Evolutionary conservation across 2,888 invertebrate species (phyloP), one percentile per base, ranked within the genome.

Genomic region (Psylliodes chrysocephalus): DNA sequence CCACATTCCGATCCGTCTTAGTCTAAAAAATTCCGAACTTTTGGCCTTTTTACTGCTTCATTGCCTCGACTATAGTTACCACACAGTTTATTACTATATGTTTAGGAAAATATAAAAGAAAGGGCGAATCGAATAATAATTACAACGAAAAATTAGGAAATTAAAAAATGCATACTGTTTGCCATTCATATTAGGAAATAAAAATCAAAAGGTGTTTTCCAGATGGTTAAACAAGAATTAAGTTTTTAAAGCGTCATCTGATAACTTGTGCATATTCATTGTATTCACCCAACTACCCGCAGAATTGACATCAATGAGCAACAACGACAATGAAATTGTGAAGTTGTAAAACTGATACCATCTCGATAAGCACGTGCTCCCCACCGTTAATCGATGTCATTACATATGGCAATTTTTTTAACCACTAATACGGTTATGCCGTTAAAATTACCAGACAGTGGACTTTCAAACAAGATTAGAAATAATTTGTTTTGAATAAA

Each of bases 221-320:
- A 42, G 54, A n/a, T 54, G 54, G 54, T 54, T 30, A 10, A 46
- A 69, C 65, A 51, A 33, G 70, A 69, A 69, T 66, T 68, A 61
- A 55, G 60, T 66, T 68, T 73, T 42, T 18, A 10, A 42, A 12
- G 25, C 63, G 63, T 63, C 64, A 73, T 73, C 73, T 68, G 73
- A 73, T 73, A 73, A 72, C 42, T 64, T 70, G 68, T 66, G 65
- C 72, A 69, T 67, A 64, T 64, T 72, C 65, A 71, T 74, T 75
- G 73, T 74, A 68, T 72, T 74, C 71, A 71, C 71, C 73, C 73
- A 74, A 74, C 74, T 75, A 75, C 75, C 75, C 74, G 75, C 74
- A 75, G 71, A 72, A 70, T 72, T 69, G 68, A 56, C 62, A 63
- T 66, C 65, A 66, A 62, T 67, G 66, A 66, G 69, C 64, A 56